Base-by-base conservation (phyloP, 1,140 invertebrate species). In the Gonioctena quinquepunctata region DNA sequence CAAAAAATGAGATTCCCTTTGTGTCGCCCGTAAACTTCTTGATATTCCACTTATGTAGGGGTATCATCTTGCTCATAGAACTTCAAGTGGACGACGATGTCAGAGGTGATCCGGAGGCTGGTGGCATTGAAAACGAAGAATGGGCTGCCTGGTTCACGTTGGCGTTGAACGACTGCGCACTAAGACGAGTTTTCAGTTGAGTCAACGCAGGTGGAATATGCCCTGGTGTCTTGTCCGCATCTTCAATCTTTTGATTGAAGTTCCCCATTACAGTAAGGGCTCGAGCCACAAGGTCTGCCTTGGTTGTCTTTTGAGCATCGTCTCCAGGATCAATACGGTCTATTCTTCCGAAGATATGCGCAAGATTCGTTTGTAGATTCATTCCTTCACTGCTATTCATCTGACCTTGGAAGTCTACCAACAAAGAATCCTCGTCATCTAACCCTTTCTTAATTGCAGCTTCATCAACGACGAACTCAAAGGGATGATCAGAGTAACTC, bases 401-500 rank as follows among this genome's bases (percentile, higher is more conserved):
- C n/a, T 26, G 3, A n/a, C n/a, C n/a, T n/a, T n/a, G n/a, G n/a
- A n/a, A n/a, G n/a, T n/a, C n/a, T n/a, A n/a, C 2, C 2, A 2
- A 23, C 23, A 27, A 6, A 22, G 16, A 69, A 57, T 0, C 11
- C 52, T 3, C 19, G 13, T 13, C 66, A 13, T 2, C n/a, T 3
- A 66, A 25, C 52, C 48, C 50, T 25, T 57, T 57, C 5, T 4
- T 21, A 2, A 70, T 42, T 6, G 27, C 64, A 8, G 2, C 18
- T 6, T 13, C 50, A 57, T 70, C 69, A 25, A 66, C 62, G 48
- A 57, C 25, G 27, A 70, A 70, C 23, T 23, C 23, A 23, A 18
- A 70, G 18, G 69, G 64, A 26, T 66, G 52, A 16, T 27, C 25
- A 48, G 62, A 63, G 25, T 59, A 70, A n/a, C 19, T 2, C n/a